These are phyloP conservation scores for Acanthosepion lycidas DNA, from an alignment of 2,888 invertebrate genomes.

Conservation along the genomic window DNA sequence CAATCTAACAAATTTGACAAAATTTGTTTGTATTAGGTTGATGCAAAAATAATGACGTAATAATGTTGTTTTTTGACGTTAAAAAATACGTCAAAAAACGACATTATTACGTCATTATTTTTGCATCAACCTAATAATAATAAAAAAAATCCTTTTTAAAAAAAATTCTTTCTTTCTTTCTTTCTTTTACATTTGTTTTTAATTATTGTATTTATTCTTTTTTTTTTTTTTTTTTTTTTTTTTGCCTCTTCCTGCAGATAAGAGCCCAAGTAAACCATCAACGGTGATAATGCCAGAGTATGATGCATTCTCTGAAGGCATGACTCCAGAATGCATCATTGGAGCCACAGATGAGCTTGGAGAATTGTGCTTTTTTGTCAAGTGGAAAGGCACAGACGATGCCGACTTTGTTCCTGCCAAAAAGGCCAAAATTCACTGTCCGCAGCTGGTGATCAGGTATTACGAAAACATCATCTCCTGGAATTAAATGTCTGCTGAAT, in stretches of 20 bases:
- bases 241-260: background rate
- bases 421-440: slow-evolving; percentile 41
- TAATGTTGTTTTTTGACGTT: too few relatives aligned
- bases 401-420: slow-evolving; percentile 40
- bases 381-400: slow-evolving; percentile 39
- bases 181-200: background rate
- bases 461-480: slow-evolving; percentile 42
- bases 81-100: too few relatives aligned
- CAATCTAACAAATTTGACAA: too few relatives aligned
- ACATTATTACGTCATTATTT: too few relatives aligned
- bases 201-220: background rate
- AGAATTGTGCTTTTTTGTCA: slow-evolving; percentile 40
- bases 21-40: too few relatives aligned
- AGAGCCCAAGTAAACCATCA: background rate
- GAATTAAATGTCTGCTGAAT: slow-evolving; percentile 15
- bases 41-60: too few relatives aligned
- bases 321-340: slow-evolving; percentile 41
- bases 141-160: too few relatives aligned
- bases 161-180: too few relatives aligned
- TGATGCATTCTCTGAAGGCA: slow-evolving; percentile 36
- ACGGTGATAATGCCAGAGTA: slow-evolving; percentile 42
- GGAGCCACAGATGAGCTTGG: slow-evolving; percentile 40
- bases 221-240: too few relatives aligned
- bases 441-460: slow-evolving; percentile 33
- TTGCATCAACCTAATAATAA: too few relatives aligned